Conservation (phyloP, 2,113 vertebrate genomes). For the Spermophilus dauricus region DNA sequence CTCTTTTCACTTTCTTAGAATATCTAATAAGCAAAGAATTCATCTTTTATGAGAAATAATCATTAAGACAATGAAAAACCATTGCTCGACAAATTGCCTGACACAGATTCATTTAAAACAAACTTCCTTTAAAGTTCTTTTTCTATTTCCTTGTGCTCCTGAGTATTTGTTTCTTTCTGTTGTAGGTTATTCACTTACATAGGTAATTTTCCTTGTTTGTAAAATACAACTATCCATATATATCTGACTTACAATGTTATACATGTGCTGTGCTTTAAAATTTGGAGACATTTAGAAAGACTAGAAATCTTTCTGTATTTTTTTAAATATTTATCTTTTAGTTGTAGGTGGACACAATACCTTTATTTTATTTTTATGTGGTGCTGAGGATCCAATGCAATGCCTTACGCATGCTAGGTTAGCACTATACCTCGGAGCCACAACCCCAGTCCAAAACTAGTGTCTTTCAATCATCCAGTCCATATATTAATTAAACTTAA, state of each 20-base stretch:
- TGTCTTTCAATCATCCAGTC: not conserved
- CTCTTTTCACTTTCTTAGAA: conserved; percentile 83
- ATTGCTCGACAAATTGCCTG: conserved; percentile 79
- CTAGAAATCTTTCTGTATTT: too few species aligned
- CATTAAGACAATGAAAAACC: conserved; percentile 78
- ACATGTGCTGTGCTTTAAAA: not conserved
- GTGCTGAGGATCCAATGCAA: too few species aligned
- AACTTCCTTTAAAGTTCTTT: conserved; percentile 74
- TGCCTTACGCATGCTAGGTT: too few species aligned
- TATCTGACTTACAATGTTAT: not conserved
- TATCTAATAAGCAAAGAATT: conserved; percentile 79
- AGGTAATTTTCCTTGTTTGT: not conserved
- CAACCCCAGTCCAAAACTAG: not conserved
- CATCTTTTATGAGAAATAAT: conserved; percentile 76
- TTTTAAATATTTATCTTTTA: too few species aligned
- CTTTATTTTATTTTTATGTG: too few species aligned
- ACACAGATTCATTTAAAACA: conserved; percentile 67
- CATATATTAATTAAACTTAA: not conserved
- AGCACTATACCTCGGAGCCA: too few species aligned
- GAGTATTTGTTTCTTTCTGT: not conserved
- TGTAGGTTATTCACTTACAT: conserved; percentile 3
- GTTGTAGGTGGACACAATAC: too few species aligned
- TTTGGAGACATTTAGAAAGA: not conserved
- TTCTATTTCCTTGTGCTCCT: conserved; percentile 23
- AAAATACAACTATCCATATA: not conserved